phyloP scores from a whole-genome alignment of 1,140 invertebrate genomes.

The Brachionus rubens region DNA sequence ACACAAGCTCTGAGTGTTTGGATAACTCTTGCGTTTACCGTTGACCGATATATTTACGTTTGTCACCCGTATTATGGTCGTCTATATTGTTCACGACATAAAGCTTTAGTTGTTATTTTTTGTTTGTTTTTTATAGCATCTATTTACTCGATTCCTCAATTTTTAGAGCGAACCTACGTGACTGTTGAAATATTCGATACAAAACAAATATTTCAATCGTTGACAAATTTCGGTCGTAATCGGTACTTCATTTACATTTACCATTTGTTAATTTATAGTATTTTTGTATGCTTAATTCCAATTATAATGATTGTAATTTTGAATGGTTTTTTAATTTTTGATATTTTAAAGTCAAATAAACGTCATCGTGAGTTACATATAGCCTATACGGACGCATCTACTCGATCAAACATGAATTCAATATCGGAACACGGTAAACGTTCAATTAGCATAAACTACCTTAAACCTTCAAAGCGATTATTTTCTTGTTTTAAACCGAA shows the following conservation, averaged over 20 bases:
- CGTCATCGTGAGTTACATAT: constrained; percentile 26
- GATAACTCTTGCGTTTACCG: constrained; percentile 60
- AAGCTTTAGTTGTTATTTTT: constrained; percentile 36
- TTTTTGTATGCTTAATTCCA: constrained; percentile 27
- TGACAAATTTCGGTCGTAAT: constrained; percentile 26
- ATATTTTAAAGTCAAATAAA: constrained; percentile 39
- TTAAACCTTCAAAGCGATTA: neutral
- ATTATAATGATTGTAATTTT: constrained; percentile 17
- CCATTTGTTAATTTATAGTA: constrained; percentile 40
- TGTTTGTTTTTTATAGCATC: constrained; percentile 12
- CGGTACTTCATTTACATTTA: constrained; percentile 22
- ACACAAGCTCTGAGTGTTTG: constrained; percentile 58
- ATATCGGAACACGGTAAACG: neutral
- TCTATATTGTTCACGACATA: constrained; percentile 53
- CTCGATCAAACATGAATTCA: neutral
- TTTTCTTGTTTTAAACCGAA: constrained; percentile 1
- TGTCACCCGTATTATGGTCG: constrained; percentile 60
- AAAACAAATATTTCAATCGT: constrained; percentile 14
- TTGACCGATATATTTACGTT: constrained; percentile 61
- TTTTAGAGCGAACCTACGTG: constrained; percentile 22
- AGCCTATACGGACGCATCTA: neutral
- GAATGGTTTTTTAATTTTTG: constrained; percentile 21
- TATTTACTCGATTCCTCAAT: constrained; percentile 38
- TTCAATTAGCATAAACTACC: constrained; percentile 21
- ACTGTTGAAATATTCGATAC: constrained; percentile 4